Evolutionary conservation across 2,113 vertebrate genomes (phyloP), one percentile per base, ranked within the genome.

Genomic region (Poeciliopsis retropinna): DNA sequence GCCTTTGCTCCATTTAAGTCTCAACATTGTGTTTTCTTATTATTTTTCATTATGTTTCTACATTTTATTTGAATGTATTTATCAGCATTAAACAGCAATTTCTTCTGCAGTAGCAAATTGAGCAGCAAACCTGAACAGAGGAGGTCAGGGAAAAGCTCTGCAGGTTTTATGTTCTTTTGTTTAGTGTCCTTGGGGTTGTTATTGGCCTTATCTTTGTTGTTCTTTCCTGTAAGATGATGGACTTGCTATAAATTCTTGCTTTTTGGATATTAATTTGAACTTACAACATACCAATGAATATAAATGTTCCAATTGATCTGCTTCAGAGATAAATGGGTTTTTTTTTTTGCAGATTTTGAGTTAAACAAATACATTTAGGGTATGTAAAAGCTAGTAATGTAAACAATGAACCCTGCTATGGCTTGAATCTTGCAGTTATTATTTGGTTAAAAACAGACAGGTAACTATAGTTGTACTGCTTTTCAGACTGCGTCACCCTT

Each of bases 111-210:
- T 60, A 54, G 67, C 29, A 34, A 69, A 61, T 62, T 29, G 22
- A 27, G 57, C 72, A 39, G 63, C 60, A 69, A 10, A 83, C 39
- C 64, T 57, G n/a, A 71, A 57, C 8, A 37, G 29, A 61, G 22
- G 44, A 73, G 76, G 44, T 76, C 63, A 30, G 62, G 3, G 68
- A 11, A 47, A 54, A 72, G 41, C 47, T 28, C 29, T 64, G 64
- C 44, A 84, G 65, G 69, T 76, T 83, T 71, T 72, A 19, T 51
- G 81, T 37, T 83, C 64, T 76, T 37, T 73, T 87, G 54, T 86
- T 34, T 89, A 86, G 70, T 91, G 92, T 72, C 91, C 91, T 94
- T 95, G 73, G 88, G 70, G 81, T 87, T 93, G 91, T 92, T 93
- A 91, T 93, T 94, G 88, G 67, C 61, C 82, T 78, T 76, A 79